These are phyloP conservation scores for Trachymyrmex septentrionalis DNA, from an alignment of 1,140 invertebrate species.

Conservation along the genomic window DNA sequence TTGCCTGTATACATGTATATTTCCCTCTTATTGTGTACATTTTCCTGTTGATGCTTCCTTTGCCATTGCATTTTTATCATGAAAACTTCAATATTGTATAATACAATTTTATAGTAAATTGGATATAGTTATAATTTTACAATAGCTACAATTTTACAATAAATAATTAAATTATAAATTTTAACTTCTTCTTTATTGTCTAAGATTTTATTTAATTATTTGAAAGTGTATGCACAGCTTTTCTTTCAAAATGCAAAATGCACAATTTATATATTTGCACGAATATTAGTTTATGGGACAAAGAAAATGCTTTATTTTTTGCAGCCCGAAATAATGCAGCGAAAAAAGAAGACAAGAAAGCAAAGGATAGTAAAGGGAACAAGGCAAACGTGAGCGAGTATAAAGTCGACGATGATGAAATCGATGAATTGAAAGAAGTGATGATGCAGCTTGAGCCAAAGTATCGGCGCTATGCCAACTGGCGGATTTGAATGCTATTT, in stretches of 20 bases:
- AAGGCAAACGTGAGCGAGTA: conserved; percentile 42
- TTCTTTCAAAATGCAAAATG: conserved; percentile 27
- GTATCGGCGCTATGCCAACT: conserved; percentile 79
- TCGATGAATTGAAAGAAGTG: conserved; percentile 74
- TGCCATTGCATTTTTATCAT: neutral
- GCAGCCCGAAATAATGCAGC: conserved; percentile 71
- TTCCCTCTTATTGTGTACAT: conserved; percentile 11
- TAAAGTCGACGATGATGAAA: conserved; percentile 69
- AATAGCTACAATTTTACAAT: neutral
- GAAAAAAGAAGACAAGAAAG: conserved; percentile 55
- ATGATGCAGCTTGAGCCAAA: conserved; percentile 77
- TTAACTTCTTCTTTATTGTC: neutral
- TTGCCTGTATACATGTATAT: neutral
- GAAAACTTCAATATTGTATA: neutral
- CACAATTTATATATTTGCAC: neutral
- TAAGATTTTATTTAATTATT: conserved; percentile 17
- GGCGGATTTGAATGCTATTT: conserved; percentile 74
- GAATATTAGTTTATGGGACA: conserved; percentile 7
- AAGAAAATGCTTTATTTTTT: conserved; percentile 56
- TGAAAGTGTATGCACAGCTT: neutral
- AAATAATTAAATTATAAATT: conserved; percentile 17
- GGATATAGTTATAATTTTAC: neutral
- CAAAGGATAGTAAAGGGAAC: conserved; percentile 60
- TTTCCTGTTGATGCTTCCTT: neutral
- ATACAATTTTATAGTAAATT: conserved; percentile 1